Percentiles rank a stretch among this genome's conserved stretches.
Evolutionary conservation across 2,888 invertebrate genomes (phyloP).

Genomic region (Leptura quadrifasciata): DNA sequence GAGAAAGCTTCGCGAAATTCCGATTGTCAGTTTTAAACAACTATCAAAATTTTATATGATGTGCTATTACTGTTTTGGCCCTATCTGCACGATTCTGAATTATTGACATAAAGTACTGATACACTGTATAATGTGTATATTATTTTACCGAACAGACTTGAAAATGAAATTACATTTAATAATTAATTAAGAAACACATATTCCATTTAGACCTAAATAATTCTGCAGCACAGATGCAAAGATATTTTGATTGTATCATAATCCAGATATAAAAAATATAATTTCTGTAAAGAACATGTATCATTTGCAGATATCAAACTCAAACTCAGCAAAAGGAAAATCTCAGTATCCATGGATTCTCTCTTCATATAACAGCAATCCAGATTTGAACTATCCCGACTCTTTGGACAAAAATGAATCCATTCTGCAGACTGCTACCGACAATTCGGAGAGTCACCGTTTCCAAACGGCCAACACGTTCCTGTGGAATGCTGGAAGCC

Average conservation of each 20-base stretch:
- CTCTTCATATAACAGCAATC: conserved; percentile 71
- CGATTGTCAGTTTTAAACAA: too few relatives aligned
- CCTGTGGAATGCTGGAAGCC: conserved; percentile 74
- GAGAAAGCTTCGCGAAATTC: too few relatives aligned
- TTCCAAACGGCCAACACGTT: conserved; percentile 76
- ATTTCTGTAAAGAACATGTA: conserved; percentile 5
- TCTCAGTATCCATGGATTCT: conserved; percentile 73
- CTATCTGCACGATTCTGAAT: too few relatives aligned
- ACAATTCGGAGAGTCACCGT: conserved; percentile 63
- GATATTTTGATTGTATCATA: not conserved
- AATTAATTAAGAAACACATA: not conserved
- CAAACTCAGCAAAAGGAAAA: conserved; percentile 69
- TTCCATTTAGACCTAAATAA: not conserved
- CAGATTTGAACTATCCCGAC: conserved; percentile 72
- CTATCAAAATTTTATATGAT: too few relatives aligned
- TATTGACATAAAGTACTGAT: too few relatives aligned
- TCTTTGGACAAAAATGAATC: conserved; percentile 74
- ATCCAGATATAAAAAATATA: not conserved
- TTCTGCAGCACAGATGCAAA: conserved; percentile 9
- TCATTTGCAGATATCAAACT: conserved; percentile 62
- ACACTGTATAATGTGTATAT: too few relatives aligned
- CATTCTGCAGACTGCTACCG: conserved; percentile 66
- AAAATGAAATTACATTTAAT: not conserved
- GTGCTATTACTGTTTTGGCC: too few relatives aligned
- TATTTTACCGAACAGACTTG: not conserved